Conservation (phyloP, 2,797 vertebrate genomes). For the Cottoperca gobio region DNA sequence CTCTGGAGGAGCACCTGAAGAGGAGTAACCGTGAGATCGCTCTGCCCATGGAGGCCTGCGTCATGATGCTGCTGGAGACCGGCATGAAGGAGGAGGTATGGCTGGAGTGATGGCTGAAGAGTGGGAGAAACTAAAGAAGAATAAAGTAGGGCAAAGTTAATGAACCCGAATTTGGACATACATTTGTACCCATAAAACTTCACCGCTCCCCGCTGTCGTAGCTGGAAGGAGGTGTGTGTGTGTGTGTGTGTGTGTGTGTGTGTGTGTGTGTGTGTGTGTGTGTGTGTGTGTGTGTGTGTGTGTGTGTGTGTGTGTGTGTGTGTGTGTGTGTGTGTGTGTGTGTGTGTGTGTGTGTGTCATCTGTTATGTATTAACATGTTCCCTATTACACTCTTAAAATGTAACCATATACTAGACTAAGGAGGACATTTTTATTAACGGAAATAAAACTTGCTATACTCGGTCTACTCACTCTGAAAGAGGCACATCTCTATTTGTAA, state of each 20-base stretch:
- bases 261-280: too few relatives aligned
- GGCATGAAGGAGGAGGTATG: slow-evolving; percentile 98
- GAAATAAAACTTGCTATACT: slow-evolving; percentile 41
- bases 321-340: slow-evolving; percentile 29
- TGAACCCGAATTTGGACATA: slow-evolving; percentile 18
- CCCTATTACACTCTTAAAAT: slow-evolving; percentile 49
- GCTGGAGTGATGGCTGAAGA: neutral
- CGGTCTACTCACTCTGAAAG: slow-evolving; percentile 43
- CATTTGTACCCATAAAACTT: slow-evolving; percentile 27
- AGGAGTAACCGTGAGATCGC: slow-evolving; percentile 94
- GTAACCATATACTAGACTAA: slow-evolving; percentile 36
- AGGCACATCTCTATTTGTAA: slow-evolving; percentile 31
- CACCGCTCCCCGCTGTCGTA: neutral
- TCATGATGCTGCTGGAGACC: slow-evolving; percentile 98
- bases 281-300: too few relatives aligned
- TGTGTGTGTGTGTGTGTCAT: slow-evolving; percentile 42
- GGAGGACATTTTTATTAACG: slow-evolving; percentile 30
- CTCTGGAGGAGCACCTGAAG: slow-evolving; percentile 95
- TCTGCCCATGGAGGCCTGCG: slow-evolving; percentile 94
- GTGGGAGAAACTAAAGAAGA: neutral
- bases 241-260: too few relatives aligned
- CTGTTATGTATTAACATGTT: slow-evolving; percentile 64
- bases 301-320: too few relatives aligned
- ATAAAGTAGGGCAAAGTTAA: slow-evolving; percentile 45
- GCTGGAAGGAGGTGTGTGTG: slow-evolving; percentile 34